phyloP scores from a whole-genome alignment of 1,140 invertebrate genomes.

The Plectrocnemia conspersa region DNA sequence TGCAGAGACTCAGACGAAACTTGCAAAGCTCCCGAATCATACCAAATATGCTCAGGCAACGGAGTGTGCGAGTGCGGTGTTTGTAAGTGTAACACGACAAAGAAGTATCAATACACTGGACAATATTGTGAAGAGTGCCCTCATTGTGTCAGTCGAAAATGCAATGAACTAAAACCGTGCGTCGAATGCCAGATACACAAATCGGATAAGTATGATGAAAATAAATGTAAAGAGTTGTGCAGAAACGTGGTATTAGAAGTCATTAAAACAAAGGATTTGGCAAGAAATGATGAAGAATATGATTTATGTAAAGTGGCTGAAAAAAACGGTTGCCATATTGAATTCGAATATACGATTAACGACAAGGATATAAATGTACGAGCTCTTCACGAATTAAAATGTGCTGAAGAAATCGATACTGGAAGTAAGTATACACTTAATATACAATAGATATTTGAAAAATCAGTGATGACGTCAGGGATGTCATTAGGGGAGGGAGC shows the following conservation, averaged over 20 bases:
- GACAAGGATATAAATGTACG: slow-evolving; percentile 42
- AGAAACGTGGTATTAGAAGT: slow-evolving; percentile 14
- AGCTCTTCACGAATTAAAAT: slow-evolving; percentile 43
- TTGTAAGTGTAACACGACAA: slow-evolving; percentile 55
- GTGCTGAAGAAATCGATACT: slow-evolving; percentile 44
- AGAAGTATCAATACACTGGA: slow-evolving; percentile 53
- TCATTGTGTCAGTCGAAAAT: slow-evolving; percentile 48
- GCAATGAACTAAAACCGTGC: slow-evolving; percentile 68
- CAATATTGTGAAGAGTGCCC: slow-evolving; percentile 62
- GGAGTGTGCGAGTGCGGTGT: slow-evolving; percentile 61
- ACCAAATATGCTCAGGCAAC: slow-evolving; percentile 57
- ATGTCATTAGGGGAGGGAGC: no score
- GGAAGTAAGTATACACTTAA: slow-evolving; percentile 40
- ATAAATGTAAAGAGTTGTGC: slow-evolving; percentile 53
- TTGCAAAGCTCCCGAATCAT: slow-evolving; percentile 56
- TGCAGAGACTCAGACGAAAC: slow-evolving; percentile 58
- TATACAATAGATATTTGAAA: neutral
- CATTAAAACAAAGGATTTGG: slow-evolving; percentile 47
- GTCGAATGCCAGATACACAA: slow-evolving; percentile 69
- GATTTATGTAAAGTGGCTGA: slow-evolving; percentile 41
- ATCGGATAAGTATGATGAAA: slow-evolving; percentile 55
- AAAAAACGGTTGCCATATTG: slow-evolving; percentile 51
- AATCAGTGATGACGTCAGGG: no score
- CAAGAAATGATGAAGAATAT: slow-evolving; percentile 45
- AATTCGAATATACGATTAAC: slow-evolving; percentile 52